Conservation (phyloP, 2,888 invertebrate species). For the Phalera bucephala region DNA sequence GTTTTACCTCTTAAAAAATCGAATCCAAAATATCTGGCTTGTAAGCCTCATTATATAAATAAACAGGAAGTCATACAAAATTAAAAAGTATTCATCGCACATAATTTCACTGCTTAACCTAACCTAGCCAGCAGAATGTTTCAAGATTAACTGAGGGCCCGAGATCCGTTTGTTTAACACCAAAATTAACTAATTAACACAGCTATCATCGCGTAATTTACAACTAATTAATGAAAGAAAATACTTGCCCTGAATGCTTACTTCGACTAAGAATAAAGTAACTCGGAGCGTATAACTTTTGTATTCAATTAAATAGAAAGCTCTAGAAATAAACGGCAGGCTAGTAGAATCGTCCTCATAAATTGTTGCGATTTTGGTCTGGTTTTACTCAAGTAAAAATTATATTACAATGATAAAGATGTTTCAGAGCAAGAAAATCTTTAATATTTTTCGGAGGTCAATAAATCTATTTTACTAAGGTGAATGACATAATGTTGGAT, state of each 20-base stretch:
- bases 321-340: slow-evolving; percentile 62
- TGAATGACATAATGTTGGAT: no score
- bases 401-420: slow-evolving; percentile 17
- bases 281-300: slow-evolving; percentile 73
- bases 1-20: no score
- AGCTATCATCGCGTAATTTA: slow-evolving; percentile 76
- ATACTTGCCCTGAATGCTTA: slow-evolving; percentile 69
- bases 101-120: slow-evolving; percentile 12
- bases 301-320: slow-evolving; percentile 79
- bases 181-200: slow-evolving; percentile 71
- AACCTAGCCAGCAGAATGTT: slow-evolving; percentile 13
- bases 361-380: slow-evolving; percentile 51
- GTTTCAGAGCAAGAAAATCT: slow-evolving; percentile 16
- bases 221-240: slow-evolving; percentile 80
- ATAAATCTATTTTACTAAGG: no score
- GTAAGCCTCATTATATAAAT: no score
- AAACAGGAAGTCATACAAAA: no score
- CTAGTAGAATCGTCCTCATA: slow-evolving; percentile 52
- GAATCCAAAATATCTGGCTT: no score
- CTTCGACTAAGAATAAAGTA: slow-evolving; percentile 66
- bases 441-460: no score
- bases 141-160: slow-evolving; percentile 22
- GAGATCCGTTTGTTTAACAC: slow-evolving; percentile 42
- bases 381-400: slow-evolving; percentile 45
- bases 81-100: no score